Base-by-base conservation (phyloP, 1,140 invertebrate genomes). In the Drosophila triauraria region DNA sequence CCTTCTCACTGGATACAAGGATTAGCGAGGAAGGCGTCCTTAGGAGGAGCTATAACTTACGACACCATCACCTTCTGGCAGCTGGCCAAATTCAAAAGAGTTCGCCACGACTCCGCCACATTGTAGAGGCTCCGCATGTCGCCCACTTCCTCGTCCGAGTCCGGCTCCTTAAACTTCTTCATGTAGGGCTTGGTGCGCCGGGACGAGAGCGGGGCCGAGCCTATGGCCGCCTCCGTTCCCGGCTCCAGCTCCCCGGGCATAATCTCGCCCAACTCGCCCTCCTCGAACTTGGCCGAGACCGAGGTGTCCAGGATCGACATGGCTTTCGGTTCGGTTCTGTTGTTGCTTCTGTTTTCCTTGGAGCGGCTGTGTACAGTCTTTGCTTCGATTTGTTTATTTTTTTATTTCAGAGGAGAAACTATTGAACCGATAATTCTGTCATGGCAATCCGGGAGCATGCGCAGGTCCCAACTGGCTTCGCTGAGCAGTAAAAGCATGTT, bases 31-130 rank as follows among this genome's bases (percentile, higher is more conserved):
- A 15, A 7, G 17, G 13, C 48, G 2, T n/a, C 1, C 3, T 4
- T 25, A 8, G 8, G 0, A 23, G 0, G 6, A 15, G 32, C 0
- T n/a, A 1, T n/a, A 15, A 82, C 82, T 72, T 57, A 91, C 91
- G 75, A 75, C n/a, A 92, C 58, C 80, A 92, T 91, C n/a, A 91
- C 78, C 53, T 76, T 80, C 35, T 88, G 78, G 48, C 91, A 92
- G 12, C 63, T 87, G 47, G 76, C 56, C 64, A 92, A 9, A 0
- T 12, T 35, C 2, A 91, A 72, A 0, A 92, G 65, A 1, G 80
- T 87, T 17, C 81, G 72, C 91, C 91, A 92, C 6, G 91, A 88
- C 27, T 87, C 83, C 20, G 68, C 63, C 1, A 91, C 72, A 77
- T 81, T 91, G 58, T 76, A 92, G 0, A 90, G 43, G 12, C 53